phyloP scores from a whole-genome alignment of 2,888 invertebrate species.

The Neoascia interrupta region DNA sequence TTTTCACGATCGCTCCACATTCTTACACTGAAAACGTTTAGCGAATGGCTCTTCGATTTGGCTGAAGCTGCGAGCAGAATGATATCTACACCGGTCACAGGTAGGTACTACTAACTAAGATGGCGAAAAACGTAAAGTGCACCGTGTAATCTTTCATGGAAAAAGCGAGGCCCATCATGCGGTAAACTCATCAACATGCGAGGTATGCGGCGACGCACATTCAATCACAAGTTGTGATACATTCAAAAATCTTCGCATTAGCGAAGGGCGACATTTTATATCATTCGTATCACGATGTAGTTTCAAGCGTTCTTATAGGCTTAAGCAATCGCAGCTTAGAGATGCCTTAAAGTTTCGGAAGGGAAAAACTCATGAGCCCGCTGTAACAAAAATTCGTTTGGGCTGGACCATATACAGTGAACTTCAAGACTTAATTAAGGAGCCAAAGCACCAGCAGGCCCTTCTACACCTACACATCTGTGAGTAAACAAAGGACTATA shows the following conservation, averaged over 20 bases:
- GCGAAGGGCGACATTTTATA: not conserved
- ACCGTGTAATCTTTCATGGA: not conserved
- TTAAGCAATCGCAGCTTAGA: not conserved
- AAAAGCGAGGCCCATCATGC: not conserved
- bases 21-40: slow-evolving; percentile 7
- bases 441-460: not conserved
- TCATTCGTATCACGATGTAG: not conserved
- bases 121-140: not conserved
- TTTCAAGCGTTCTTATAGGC: slow-evolving; percentile 20
- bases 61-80: slow-evolving; percentile 3
- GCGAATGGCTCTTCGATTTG: slow-evolving; percentile 19
- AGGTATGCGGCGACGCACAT: not conserved
- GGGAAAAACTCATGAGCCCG: not conserved
- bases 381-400: not conserved
- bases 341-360: not conserved
- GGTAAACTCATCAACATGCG: not conserved
- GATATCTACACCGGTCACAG: not conserved
- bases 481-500: slow-evolving; percentile 37
- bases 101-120: not conserved
- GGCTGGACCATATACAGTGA: not conserved
- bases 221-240: not conserved
- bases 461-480: not conserved
- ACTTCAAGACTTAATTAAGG: too few species aligned
- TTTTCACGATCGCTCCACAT: not conserved
- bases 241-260: not conserved